Conservation (phyloP, 2,113 vertebrate species). For the Marmota monax region DNA sequence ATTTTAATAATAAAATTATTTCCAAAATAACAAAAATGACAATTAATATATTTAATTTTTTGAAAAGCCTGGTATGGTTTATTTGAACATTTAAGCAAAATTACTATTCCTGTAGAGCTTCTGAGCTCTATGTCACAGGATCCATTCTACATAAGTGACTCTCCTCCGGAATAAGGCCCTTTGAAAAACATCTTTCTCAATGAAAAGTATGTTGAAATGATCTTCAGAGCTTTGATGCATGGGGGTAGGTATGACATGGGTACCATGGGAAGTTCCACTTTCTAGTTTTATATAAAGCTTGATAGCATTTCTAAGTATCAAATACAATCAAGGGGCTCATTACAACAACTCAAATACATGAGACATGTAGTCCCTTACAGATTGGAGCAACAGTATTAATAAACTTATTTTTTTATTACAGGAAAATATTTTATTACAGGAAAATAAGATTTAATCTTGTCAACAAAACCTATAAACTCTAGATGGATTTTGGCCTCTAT, state of each 20-base stretch:
- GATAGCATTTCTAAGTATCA: not conserved
- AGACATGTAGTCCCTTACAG: not conserved
- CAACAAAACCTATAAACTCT: not conserved
- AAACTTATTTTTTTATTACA: not conserved
- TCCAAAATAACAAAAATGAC: not conserved
- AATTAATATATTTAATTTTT: not conserved
- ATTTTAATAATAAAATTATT: not conserved
- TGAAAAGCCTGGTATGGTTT: not conserved
- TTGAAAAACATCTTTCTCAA: not conserved
- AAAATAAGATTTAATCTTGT: not conserved
- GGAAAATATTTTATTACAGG: not conserved
- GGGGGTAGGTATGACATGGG: too few species aligned
- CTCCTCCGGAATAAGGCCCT: accelerated
- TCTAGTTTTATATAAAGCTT: not conserved
- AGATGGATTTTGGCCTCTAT: not conserved
- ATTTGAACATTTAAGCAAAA: not conserved
- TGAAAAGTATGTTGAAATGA: not conserved
- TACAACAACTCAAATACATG: not conserved
- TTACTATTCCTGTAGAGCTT: not conserved
- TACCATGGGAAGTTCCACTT: not conserved
- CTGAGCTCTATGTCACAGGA: accelerated
- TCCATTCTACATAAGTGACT: accelerated
- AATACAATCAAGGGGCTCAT: not conserved
- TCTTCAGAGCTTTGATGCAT: not conserved
- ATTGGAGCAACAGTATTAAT: not conserved